Conservation (phyloP, 1,140 invertebrate species). For the Brachionus rotundiformis region DNA sequence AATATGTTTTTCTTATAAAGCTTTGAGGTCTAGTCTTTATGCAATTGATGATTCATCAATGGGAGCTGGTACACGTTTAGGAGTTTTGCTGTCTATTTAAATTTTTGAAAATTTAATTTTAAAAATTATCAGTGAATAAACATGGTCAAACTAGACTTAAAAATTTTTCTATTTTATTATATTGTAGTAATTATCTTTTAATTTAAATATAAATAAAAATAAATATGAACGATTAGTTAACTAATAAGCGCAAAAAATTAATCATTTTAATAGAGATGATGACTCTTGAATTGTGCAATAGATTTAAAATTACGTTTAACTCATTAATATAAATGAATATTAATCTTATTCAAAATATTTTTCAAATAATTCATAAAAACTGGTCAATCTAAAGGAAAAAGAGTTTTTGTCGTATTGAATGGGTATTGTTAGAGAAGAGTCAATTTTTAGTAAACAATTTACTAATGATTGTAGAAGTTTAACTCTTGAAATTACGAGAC, state of each 20-base stretch:
- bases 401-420: background rate
- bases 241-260: background rate
- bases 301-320: background rate
- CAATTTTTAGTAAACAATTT: background rate
- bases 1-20: background rate
- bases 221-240: background rate
- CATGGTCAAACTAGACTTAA: no score
- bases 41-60: background rate
- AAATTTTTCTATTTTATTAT: no score
- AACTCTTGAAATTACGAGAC: background rate
- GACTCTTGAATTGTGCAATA: background rate
- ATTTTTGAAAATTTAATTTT: no score
- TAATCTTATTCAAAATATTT: background rate
- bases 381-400: background rate
- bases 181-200: background rate
- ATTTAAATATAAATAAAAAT: background rate
- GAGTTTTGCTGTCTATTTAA: no score
- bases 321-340: background rate
- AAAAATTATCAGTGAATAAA: no score
- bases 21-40: background rate
- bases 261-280: background rate
- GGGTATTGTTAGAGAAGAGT: background rate
- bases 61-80: background rate
- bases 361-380: no score
- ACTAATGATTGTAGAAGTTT: background rate